phyloP scores from a whole-genome alignment of 2,888 invertebrate species.

The Synanthedon andrenaeformis region DNA sequence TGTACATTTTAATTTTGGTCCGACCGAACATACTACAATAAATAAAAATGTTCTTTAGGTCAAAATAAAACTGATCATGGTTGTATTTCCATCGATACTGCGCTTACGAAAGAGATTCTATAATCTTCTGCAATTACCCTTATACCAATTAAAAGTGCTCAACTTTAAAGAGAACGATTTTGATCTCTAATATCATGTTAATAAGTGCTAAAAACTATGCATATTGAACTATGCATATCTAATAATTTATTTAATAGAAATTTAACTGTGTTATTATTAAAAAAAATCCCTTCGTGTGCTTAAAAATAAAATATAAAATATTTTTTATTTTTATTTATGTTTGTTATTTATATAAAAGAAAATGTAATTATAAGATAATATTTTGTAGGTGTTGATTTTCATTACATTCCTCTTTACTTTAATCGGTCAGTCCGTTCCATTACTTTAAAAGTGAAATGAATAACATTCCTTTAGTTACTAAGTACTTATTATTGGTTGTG shows the following conservation, averaged over 20 bases:
- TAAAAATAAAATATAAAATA: neutral
- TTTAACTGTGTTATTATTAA: neutral
- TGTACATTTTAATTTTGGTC: no score
- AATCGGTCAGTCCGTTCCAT: constrained; percentile 41
- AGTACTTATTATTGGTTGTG: constrained; percentile 73
- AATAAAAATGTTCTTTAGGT: no score
- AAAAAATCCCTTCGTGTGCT: neutral
- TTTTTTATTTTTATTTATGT: neutral
- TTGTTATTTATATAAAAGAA: neutral
- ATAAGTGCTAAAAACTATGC: neutral
- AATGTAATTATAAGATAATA: neutral
- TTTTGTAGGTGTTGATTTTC: constrained; percentile 25
- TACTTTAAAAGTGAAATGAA: constrained; percentile 30
- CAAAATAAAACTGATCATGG: no score
- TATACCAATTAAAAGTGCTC: constrained; percentile 15
- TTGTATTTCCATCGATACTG: constrained; percentile 10
- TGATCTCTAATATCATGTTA: constrained; percentile 5
- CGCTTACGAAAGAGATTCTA: constrained; percentile 16
- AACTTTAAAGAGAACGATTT: constrained; percentile 18
- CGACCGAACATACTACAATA: no score
- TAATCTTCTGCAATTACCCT: no score
- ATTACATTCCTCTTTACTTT: constrained; percentile 23
- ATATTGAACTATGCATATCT: neutral
- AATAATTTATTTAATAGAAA: neutral
- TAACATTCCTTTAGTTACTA: constrained; percentile 67